A percentile compares a stretch with the other conserved stretches of the same genome.
Evolutionary conservation across 2,797 vertebrate species (phyloP).

Genomic region (Cirrhinus mrigala): DNA sequence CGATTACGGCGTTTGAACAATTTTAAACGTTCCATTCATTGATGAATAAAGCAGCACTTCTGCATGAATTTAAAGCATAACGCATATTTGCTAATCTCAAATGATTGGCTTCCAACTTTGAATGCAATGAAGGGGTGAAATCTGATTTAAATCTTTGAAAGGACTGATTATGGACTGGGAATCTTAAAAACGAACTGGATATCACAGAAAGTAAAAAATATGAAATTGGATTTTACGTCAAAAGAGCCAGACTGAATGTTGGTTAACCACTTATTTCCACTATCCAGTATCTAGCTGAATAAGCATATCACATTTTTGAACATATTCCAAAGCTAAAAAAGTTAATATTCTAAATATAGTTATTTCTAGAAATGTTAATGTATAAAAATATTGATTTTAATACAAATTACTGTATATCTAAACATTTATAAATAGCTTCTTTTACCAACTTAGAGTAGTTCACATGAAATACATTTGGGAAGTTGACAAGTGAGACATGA

Average conservation of each 20-base stretch:
- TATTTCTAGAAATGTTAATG: not conserved
- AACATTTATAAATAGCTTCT: not conserved
- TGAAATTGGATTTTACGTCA: slow-evolving; percentile 3
- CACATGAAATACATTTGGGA: not conserved
- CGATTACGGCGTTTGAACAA: slow-evolving; percentile 30
- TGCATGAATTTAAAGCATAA: not conserved
- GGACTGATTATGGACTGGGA: not conserved
- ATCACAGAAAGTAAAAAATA: not conserved
- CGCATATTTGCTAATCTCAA: slow-evolving; percentile 1
- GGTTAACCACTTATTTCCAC: not conserved
- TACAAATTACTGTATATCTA: not conserved
- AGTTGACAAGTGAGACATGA: not conserved
- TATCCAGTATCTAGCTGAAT: not conserved
- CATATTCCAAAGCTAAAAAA: not conserved
- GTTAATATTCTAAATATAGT: not conserved
- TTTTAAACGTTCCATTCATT: slow-evolving; percentile 3
- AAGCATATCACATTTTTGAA: not conserved
- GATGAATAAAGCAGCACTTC: slow-evolving; percentile 9
- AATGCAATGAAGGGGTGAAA: not conserved
- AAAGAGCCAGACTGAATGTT: not conserved
- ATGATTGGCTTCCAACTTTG: not conserved
- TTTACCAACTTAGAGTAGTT: not conserved
- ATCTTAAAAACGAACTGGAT: not conserved
- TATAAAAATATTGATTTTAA: too few species aligned
- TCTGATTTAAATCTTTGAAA: not conserved